phyloP scores from a whole-genome alignment of 2,888 invertebrate species.

The Caenorhabditis sp. region DNA sequence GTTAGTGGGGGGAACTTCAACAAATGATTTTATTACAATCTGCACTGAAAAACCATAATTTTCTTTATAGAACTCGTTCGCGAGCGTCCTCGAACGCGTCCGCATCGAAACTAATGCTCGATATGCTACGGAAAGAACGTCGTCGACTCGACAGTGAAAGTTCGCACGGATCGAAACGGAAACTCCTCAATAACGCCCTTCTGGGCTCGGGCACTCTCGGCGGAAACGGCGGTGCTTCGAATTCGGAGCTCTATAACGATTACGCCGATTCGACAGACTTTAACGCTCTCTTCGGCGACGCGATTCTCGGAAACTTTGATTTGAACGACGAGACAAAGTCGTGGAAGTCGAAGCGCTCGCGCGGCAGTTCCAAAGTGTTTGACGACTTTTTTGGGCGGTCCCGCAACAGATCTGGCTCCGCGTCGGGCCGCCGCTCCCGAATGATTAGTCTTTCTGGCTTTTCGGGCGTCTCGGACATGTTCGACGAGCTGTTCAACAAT shows the following conservation, averaged over 20 bases:
- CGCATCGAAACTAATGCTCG: slow-evolving; percentile 45
- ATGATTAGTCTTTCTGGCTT: slow-evolving; percentile 61
- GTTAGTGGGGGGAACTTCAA: slow-evolving; percentile 19
- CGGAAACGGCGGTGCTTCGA: slow-evolving; percentile 6
- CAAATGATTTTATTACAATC: neutral
- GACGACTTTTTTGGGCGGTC: slow-evolving; percentile 53
- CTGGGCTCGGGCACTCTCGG: slow-evolving; percentile 9
- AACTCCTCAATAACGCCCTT: slow-evolving; percentile 22
- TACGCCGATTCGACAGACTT: slow-evolving; percentile 50
- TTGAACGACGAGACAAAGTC: slow-evolving; percentile 62
- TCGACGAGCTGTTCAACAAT: slow-evolving; percentile 62
- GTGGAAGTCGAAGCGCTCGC: slow-evolving; percentile 61
- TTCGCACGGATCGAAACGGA: slow-evolving; percentile 56
- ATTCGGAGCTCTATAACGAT: slow-evolving; percentile 30
- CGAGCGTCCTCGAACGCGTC: slow-evolving; percentile 64
- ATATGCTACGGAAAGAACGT: slow-evolving; percentile 36
- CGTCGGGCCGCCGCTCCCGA: slow-evolving; percentile 49
- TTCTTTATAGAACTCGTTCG: slow-evolving; percentile 60
- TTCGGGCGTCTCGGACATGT: slow-evolving; percentile 66
- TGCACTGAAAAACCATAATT: too few relatives aligned
- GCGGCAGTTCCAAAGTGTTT: slow-evolving; percentile 59
- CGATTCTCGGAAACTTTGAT: slow-evolving; percentile 36
- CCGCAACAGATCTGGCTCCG: slow-evolving; percentile 55
- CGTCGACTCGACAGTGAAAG: slow-evolving; percentile 57
- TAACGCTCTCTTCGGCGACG: slow-evolving; percentile 51